These are phyloP conservation scores for Triplophysa yarkandensis DNA, from an alignment of 2,797 vertebrate species.

Conservation along the genomic window DNA sequence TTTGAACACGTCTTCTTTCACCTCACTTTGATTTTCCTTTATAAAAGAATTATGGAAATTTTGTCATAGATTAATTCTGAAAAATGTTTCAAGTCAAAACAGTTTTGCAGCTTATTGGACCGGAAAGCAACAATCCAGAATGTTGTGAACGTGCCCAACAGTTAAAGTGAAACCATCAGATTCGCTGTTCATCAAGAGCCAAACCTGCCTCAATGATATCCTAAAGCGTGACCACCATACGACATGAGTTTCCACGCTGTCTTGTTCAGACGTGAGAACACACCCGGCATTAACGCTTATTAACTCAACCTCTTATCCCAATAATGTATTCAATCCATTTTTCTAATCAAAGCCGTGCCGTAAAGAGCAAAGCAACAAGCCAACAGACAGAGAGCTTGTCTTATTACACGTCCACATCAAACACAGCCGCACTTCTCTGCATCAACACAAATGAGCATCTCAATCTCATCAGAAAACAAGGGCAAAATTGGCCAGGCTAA, in stretches of 20 bases:
- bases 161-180: constrained; percentile 10
- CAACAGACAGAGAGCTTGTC: constrained; percentile 39
- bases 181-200: constrained; percentile 6
- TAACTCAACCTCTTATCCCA: constrained; percentile 43
- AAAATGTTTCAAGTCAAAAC: constrained; percentile 14
- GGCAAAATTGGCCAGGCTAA: constrained; percentile 65
- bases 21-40: background rate
- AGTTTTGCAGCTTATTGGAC: background rate
- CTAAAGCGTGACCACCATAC: constrained; percentile 26
- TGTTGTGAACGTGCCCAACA: background rate
- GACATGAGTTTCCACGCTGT: constrained; percentile 26
- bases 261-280: constrained; percentile 40
- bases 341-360: constrained; percentile 28
- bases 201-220: background rate
- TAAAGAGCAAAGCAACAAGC: constrained; percentile 20
- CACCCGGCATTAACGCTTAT: constrained; percentile 51
- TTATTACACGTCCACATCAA: constrained; percentile 56
- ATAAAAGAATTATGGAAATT: background rate
- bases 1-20: background rate
- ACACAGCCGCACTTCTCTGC: constrained; percentile 28
- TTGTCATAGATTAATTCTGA: constrained; percentile 2
- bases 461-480: constrained; percentile 58
- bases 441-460: constrained; percentile 52
- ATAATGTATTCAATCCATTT: constrained; percentile 39
- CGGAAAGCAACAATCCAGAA: background rate